phyloP scores from a whole-genome alignment of 2,113 vertebrate genomes.

The Brienomyrus brachyistius region DNA sequence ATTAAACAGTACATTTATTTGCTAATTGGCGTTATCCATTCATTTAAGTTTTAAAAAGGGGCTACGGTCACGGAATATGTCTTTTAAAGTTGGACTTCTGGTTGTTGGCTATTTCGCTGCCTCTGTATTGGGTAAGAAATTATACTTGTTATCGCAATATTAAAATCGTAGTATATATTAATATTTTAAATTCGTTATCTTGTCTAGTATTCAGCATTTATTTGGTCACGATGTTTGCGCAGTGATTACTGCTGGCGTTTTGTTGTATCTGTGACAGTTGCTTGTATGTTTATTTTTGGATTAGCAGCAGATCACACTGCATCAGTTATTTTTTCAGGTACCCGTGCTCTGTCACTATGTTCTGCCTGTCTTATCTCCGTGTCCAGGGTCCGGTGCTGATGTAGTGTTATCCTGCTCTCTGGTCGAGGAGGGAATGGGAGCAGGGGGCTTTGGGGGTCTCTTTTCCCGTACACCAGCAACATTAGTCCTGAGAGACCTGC shows the following conservation, averaged over 20 bases:
- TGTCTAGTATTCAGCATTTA: not conserved
- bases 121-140: conserved; percentile 47
- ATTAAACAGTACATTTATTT: not conserved
- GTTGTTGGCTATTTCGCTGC: conserved; percentile 37
- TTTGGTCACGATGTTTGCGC: not conserved
- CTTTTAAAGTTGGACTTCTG: conserved; percentile 24
- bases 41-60: not conserved
- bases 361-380: not conserved
- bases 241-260: not conserved
- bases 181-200: not conserved
- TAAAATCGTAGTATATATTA: not conserved
- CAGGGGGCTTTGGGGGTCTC: conserved; percentile 24
- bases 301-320: too few relatives aligned
- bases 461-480: conserved; percentile 51
- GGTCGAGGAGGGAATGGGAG: conserved; percentile 49
- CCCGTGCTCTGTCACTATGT: too few relatives aligned
- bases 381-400: conserved; percentile 53
- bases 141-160: not conserved
- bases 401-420: conserved; percentile 63
- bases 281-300: too few relatives aligned
- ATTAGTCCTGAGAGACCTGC: conserved; percentile 60
- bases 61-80: conserved; percentile 11
- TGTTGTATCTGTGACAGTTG: not conserved
- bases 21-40: not conserved
- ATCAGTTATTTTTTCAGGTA: not conserved